These are phyloP conservation scores for Melipona bicolor DNA, from an alignment of 2,888 invertebrate species.

Conservation along the genomic window DNA sequence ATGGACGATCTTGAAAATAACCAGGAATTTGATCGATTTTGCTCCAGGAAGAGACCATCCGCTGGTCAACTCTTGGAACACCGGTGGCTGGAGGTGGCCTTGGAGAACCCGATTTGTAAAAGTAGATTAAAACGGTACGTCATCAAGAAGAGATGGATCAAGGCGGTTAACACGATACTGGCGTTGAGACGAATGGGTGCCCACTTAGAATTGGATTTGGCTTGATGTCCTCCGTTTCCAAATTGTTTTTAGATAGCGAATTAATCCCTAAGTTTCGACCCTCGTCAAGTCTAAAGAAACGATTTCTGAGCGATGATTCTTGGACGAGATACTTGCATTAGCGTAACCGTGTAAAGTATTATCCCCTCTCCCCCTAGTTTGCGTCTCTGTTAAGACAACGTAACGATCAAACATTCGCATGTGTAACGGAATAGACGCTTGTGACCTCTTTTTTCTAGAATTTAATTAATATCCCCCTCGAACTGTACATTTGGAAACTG, in stretches of 20 bases:
- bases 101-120: slow-evolving; percentile 90
- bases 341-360: slow-evolving; percentile 24
- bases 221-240: slow-evolving; percentile 62
- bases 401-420: slow-evolving; percentile 2
- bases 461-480: neutral
- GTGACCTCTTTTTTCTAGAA: neutral
- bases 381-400: neutral
- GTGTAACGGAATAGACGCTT: slow-evolving; percentile 4
- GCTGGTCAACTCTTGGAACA: slow-evolving; percentile 90
- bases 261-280: slow-evolving; percentile 15
- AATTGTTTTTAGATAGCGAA: slow-evolving; percentile 7
- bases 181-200: slow-evolving; percentile 95
- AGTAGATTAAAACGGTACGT: slow-evolving; percentile 94
- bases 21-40: slow-evolving; percentile 69
- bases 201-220: slow-evolving; percentile 87
- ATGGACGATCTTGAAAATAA: neutral
- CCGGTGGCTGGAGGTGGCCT: slow-evolving; percentile 90
- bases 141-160: slow-evolving; percentile 95
- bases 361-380: neutral
- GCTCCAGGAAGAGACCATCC: slow-evolving; percentile 88
- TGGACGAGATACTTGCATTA: neutral
- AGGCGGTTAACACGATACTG: slow-evolving; percentile 94
- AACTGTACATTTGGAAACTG: slow-evolving; percentile 1
- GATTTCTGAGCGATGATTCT: neutral
- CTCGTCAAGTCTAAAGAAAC: slow-evolving; percentile 3